A percentile compares a stretch with the other conserved stretches of the same genome.
These are phyloP conservation scores for Psilopogon haemacephalus DNA, from an alignment of 2,113 vertebrate species.

Conservation along the genomic window DNA sequence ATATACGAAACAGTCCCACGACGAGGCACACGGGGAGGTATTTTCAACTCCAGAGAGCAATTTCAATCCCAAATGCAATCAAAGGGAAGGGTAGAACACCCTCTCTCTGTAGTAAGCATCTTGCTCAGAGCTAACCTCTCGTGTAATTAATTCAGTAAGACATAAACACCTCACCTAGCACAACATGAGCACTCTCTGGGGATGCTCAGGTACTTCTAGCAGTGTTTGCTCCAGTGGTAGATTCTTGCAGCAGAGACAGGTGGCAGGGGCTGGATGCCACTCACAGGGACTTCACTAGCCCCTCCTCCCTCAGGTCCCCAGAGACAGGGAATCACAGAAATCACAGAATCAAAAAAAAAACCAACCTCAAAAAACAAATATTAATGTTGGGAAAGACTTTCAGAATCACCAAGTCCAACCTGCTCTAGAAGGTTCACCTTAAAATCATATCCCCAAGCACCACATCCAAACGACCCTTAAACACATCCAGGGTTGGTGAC, in stretches of 20 bases:
- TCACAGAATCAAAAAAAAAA: too few relatives aligned
- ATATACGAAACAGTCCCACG: neutral
- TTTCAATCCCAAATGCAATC: neutral
- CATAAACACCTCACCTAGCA: neutral
- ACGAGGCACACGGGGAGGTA: rapidly evolving
- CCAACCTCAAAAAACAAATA: too few relatives aligned
- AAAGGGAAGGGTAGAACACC: neutral
- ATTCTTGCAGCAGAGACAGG: neutral
- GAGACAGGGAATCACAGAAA: neutral
- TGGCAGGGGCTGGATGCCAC: neutral
- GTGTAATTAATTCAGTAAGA: neutral
- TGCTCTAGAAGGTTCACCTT: too few relatives aligned
- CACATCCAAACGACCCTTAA: too few relatives aligned
- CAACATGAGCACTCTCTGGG: rapidly evolving
- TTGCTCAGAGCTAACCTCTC: neutral
- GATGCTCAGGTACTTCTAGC: neutral
- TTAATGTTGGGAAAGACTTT: too few relatives aligned
- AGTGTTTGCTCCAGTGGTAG: neutral
- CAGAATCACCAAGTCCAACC: too few relatives aligned
- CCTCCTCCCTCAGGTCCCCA: too few relatives aligned
- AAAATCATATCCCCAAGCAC: too few relatives aligned
- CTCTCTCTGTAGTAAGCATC: neutral
- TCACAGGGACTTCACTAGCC: neutral
- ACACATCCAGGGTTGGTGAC: too few relatives aligned
- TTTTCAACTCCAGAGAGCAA: neutral